phyloP scores from a whole-genome alignment of 2,797 vertebrate species.

The Phalanger gymnotis region DNA sequence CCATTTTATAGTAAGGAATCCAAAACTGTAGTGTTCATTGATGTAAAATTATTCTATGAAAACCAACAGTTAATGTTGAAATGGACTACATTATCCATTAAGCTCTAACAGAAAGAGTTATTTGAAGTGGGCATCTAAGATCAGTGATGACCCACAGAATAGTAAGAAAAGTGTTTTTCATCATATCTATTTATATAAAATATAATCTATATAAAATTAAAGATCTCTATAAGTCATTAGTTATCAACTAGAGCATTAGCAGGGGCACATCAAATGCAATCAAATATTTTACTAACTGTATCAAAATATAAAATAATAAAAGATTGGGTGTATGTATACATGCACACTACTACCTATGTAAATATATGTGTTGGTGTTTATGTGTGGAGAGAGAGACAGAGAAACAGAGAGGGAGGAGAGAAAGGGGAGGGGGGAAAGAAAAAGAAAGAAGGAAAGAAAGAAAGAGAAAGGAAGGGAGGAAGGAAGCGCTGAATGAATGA shows the following conservation, averaged over 20 bases:
- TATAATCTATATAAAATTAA: neutral
- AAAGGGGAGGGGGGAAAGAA: neutral
- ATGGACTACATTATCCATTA: neutral
- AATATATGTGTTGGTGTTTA: neutral
- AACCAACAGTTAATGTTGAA: conserved; percentile 21
- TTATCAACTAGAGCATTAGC: neutral
- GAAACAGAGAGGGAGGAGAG: neutral
- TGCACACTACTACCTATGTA: neutral
- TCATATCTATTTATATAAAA: neutral
- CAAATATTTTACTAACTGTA: neutral
- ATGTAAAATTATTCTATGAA: conserved; percentile 26
- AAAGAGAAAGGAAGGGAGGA: neutral
- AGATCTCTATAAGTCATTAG: neutral
- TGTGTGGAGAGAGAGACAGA: no score
- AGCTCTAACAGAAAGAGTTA: conserved; percentile 4
- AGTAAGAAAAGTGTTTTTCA: neutral
- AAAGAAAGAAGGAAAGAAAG: no score
- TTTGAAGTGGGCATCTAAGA: neutral
- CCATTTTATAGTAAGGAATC: neutral
- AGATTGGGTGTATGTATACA: neutral
- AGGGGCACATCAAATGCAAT: neutral
- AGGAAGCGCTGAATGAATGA: neutral
- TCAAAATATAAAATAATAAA: neutral
- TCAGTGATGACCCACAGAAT: neutral
- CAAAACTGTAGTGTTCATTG: conserved; percentile 18